phyloP scores from a whole-genome alignment of 2,888 invertebrate species.

The Drosophila borborema region DNA sequence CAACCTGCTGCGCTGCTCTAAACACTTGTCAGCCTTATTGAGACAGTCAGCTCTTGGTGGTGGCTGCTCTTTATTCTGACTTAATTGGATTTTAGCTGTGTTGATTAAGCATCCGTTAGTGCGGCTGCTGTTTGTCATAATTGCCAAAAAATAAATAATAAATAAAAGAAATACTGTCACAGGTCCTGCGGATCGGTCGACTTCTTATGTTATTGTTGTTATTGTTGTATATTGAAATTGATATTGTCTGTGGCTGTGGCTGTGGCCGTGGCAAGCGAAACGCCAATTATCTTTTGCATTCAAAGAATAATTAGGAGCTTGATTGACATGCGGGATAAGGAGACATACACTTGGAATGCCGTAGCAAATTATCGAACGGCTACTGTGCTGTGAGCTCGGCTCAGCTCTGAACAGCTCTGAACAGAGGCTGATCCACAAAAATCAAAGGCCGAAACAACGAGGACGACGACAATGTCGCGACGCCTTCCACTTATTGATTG shows the following conservation, averaged over 20 bases:
- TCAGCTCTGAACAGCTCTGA: constrained; percentile 5
- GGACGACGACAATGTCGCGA: constrained; percentile 58
- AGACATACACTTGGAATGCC: constrained; percentile 85
- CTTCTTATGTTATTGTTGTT: constrained; percentile 42
- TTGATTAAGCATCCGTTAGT: constrained; percentile 47
- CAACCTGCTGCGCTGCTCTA: not conserved
- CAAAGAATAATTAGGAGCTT: constrained; percentile 85
- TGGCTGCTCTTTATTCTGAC: constrained; percentile 55
- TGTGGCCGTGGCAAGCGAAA: constrained; percentile 46
- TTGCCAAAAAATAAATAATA: constrained; percentile 43
- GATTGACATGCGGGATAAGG: constrained; percentile 85
- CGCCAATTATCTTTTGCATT: constrained; percentile 85
- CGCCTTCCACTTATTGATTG: constrained; percentile 76
- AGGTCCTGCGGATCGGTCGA: constrained; percentile 30
- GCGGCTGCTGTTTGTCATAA: constrained; percentile 71
- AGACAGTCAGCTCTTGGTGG: constrained; percentile 12
- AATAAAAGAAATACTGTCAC: constrained; percentile 39
- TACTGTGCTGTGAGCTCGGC: constrained; percentile 69
- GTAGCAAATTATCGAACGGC: constrained; percentile 85
- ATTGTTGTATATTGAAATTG: constrained; percentile 79
- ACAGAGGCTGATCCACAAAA: constrained; percentile 73
- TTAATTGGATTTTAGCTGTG: constrained; percentile 84
- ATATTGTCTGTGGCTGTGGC: constrained; percentile 71
- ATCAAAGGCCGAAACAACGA: constrained; percentile 63
- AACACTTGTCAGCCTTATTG: constrained; percentile 1